Evolutionary conservation across 2,888 invertebrate species (phyloP).

Genomic region (Subacronicta megacephala): DNA sequence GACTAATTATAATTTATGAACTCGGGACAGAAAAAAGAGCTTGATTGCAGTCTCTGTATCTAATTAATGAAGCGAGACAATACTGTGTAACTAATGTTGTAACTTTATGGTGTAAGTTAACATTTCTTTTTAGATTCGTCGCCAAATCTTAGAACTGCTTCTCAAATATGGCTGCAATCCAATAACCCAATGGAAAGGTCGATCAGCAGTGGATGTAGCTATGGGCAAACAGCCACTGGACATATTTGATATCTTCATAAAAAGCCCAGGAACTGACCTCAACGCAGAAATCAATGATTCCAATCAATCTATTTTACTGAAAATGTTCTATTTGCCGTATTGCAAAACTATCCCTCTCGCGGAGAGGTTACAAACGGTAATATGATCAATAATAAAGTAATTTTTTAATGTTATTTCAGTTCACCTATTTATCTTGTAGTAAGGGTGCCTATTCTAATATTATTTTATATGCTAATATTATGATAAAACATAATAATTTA

Average conservation of each 20-base stretch:
- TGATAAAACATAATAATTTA: too few species aligned
- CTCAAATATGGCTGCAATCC: conserved; percentile 73
- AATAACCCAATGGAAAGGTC: conserved; percentile 67
- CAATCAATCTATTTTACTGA: conserved; percentile 75
- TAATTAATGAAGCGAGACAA: too few species aligned
- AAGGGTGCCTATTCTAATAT: too few species aligned
- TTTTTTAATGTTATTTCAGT: too few species aligned
- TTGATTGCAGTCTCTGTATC: too few species aligned
- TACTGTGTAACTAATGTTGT: too few species aligned
- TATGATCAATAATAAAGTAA: neutral
- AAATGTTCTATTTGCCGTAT: conserved; percentile 73
- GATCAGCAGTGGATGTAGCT: conserved; percentile 72
- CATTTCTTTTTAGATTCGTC: conserved; percentile 63
- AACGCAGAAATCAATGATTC: conserved; percentile 74
- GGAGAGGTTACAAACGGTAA: conserved; percentile 72
- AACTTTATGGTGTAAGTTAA: too few species aligned
- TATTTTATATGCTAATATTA: too few species aligned
- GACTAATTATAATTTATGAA: too few species aligned
- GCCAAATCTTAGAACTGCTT: conserved; percentile 69
- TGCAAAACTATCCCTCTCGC: conserved; percentile 63
- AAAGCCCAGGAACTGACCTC: conserved; percentile 68
- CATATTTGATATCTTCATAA: conserved; percentile 72
- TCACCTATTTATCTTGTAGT: too few species aligned
- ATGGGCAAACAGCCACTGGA: conserved; percentile 66
- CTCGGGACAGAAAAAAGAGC: too few species aligned